Evolutionary conservation across 2,797 vertebrate species (phyloP).

Genomic region (Antennarius maculatus): DNA sequence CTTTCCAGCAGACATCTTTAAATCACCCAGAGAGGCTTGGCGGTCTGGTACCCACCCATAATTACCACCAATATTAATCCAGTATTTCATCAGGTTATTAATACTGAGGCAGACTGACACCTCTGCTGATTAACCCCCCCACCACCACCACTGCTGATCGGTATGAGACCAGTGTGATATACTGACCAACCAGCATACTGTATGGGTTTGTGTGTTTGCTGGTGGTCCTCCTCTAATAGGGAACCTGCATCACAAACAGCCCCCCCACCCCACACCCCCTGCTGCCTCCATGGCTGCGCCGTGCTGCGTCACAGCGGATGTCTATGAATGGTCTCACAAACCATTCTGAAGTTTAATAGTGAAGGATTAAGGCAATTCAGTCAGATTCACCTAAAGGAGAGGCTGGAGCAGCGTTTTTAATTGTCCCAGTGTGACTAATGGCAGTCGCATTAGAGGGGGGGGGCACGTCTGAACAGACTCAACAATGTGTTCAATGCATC

Average conservation of each 20-base stretch:
- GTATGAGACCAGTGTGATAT: slow-evolving; percentile 15
- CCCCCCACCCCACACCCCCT: slow-evolving; percentile 12
- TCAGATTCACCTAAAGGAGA: slow-evolving; percentile 69
- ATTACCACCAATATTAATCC: not conserved
- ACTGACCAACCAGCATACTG: slow-evolving; percentile 20
- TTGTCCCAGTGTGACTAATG: slow-evolving; percentile 77
- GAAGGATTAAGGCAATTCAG: slow-evolving; percentile 76
- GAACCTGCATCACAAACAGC: slow-evolving; percentile 72
- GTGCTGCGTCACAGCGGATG: slow-evolving; percentile 17
- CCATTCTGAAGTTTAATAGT: slow-evolving; percentile 68
- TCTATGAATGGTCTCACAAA: slow-evolving; percentile 60
- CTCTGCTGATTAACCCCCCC: slow-evolving; percentile 4
- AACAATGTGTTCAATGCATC: slow-evolving; percentile 62
- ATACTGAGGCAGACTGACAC: not conserved
- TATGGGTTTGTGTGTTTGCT: slow-evolving; percentile 34
- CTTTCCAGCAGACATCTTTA: not conserved
- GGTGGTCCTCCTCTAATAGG: slow-evolving; percentile 64
- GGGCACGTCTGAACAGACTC: slow-evolving; percentile 62
- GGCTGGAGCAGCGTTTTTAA: slow-evolving; percentile 54
- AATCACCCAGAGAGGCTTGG: not conserved
- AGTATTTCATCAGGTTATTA: slow-evolving; percentile 7
- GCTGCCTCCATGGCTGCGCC: slow-evolving; percentile 51
- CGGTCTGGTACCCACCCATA: not conserved
- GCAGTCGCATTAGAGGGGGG: slow-evolving; percentile 46
- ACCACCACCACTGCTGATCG: not conserved